These are phyloP conservation scores for Elysia crispata DNA, from an alignment of 2,888 invertebrate genomes.

Conservation along the genomic window DNA sequence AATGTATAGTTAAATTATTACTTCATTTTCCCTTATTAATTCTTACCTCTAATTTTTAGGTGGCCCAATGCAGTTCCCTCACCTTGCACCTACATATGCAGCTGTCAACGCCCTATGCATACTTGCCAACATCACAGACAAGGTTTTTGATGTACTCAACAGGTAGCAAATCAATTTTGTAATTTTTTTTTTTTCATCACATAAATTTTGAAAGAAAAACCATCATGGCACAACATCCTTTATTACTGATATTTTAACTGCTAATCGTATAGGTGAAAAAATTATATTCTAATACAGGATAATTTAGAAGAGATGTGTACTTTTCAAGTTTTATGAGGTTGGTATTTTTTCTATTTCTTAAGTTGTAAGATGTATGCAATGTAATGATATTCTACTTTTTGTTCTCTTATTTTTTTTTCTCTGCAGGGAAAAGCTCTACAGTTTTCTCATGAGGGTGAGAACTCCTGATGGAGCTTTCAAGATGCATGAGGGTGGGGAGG, in stretches of 20 bases:
- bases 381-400: too few relatives aligned
- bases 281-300: background rate
- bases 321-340: too few relatives aligned
- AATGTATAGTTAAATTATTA: too few relatives aligned
- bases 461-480: conserved; percentile 92
- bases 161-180: conserved; percentile 79
- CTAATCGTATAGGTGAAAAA: too few relatives aligned
- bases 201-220: background rate
- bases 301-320: too few relatives aligned
- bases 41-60: conserved; percentile 85
- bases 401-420: too few relatives aligned
- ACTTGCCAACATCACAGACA: conserved; percentile 83
- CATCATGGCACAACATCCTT: too few relatives aligned
- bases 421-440: conserved; percentile 83
- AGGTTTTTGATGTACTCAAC: conserved; percentile 92
- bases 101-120: conserved; percentile 95
- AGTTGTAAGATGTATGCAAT: too few relatives aligned
- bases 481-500: conserved; percentile 94
- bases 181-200: background rate
- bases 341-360: too few relatives aligned
- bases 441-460: conserved; percentile 88
- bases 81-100: conserved; percentile 98
- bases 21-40: background rate
- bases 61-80: conserved; percentile 93
- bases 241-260: too few relatives aligned